Conservation (phyloP, 2,113 vertebrate genomes). For the Ascaphus truei region DNA sequence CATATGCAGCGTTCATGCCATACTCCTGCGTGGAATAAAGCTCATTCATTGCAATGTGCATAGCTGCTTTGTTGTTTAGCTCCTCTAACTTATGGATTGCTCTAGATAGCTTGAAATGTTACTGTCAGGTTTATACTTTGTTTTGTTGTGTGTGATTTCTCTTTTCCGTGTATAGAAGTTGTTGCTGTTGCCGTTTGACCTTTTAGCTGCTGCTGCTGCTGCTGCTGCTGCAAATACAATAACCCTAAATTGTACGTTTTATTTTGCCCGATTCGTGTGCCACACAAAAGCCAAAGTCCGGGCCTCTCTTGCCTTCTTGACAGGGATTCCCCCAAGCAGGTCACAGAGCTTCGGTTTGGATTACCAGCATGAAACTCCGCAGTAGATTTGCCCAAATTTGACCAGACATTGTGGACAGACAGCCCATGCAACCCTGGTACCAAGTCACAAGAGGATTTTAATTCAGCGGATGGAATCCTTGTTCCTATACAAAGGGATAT, state of each 20-base stretch:
- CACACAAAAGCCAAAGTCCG: too few relatives aligned
- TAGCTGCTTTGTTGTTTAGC: conserved; percentile 45
- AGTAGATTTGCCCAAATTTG: too few relatives aligned
- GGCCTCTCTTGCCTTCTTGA: neutral
- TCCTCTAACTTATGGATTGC: conserved; percentile 45
- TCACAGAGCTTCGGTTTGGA: neutral
- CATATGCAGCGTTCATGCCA: neutral
- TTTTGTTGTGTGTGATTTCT: conserved; percentile 8
- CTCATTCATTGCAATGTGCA: conserved; percentile 35
- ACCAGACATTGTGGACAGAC: too few relatives aligned
- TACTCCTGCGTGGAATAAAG: neutral
- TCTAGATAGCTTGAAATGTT: conserved; percentile 42
- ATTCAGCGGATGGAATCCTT: too few relatives aligned
- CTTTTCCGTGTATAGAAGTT: neutral
- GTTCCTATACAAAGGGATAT: too few relatives aligned
- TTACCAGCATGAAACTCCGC: neutral
- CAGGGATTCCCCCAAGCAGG: neutral
- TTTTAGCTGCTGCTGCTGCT: too few relatives aligned
- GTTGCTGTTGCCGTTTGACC: conserved; percentile 2
- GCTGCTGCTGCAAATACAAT: neutral
- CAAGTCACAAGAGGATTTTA: too few relatives aligned
- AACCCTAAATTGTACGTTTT: neutral
- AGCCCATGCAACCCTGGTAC: too few relatives aligned
- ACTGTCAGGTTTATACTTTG: conserved; percentile 32
- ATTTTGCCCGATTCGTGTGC: too few relatives aligned